These are phyloP conservation scores for Propithecus deckenii DNA, from an alignment of 2,797 vertebrate genomes.

Conservation along the genomic window DNA sequence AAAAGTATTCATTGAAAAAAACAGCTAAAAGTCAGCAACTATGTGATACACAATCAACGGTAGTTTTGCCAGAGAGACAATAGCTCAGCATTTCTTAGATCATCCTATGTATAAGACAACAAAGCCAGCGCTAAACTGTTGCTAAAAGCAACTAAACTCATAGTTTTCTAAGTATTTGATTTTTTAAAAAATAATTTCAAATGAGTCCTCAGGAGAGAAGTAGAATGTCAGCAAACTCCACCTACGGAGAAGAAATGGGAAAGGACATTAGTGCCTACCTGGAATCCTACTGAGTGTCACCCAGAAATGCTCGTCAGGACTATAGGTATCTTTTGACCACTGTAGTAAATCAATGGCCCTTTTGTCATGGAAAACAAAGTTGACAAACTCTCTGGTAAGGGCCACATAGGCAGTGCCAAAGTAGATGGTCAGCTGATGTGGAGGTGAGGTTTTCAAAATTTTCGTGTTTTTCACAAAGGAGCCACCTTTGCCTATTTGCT, in stretches of 20 bases:
- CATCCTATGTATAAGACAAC: not conserved
- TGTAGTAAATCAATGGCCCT: constrained; percentile 78
- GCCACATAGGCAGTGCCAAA: constrained; percentile 84
- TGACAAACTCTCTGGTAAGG: constrained; percentile 79
- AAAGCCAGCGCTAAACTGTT: not conserved
- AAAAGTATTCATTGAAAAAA: not conserved
- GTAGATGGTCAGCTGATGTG: constrained; percentile 82
- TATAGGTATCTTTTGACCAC: constrained; percentile 84
- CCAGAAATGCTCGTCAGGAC: constrained; percentile 85
- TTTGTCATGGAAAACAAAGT: constrained; percentile 76
- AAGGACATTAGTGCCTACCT: constrained; percentile 68
- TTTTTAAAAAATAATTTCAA: not conserved
- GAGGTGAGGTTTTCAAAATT: constrained; percentile 73
- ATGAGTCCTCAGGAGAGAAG: not conserved
- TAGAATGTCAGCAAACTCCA: not conserved
- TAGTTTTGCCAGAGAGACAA: not conserved
- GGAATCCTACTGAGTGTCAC: constrained; percentile 84
- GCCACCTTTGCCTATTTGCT: not conserved
- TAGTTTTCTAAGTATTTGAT: not conserved
- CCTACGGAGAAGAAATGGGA: not conserved
- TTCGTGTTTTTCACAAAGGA: constrained; percentile 61
- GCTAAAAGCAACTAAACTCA: not conserved
- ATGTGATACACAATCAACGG: not conserved
- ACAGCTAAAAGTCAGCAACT: not conserved
- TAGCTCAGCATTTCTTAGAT: not conserved